These are phyloP conservation scores for Macrosiphum euphorbiae DNA, from an alignment of 2,888 invertebrate species.

Conservation along the genomic window DNA sequence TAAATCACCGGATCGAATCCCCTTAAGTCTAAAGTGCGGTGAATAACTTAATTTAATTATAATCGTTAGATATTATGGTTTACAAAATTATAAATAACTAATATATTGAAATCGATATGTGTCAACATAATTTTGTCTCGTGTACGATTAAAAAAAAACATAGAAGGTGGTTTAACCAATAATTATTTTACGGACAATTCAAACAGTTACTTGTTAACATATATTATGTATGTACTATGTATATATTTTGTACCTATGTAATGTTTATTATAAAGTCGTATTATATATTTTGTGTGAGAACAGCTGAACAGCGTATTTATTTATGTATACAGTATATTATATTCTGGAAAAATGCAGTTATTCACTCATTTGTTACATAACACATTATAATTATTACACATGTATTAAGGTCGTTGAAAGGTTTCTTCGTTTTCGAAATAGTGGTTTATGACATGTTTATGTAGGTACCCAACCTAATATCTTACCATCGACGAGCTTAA, in stretches of 20 bases:
- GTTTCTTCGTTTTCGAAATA: slow-evolving; percentile 33
- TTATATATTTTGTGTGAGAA: neutral
- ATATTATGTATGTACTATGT: neutral
- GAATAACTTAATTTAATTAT: neutral
- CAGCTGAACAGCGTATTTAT: neutral
- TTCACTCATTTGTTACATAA: neutral
- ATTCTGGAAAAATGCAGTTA: slow-evolving; percentile 41
- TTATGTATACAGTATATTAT: neutral
- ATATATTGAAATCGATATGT: neutral
- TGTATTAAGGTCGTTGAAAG: slow-evolving; percentile 21
- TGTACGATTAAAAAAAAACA: neutral
- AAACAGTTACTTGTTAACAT: neutral
- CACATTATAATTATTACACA: neutral
- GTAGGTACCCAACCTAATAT: neutral
- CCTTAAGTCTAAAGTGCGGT: neutral
- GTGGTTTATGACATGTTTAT: slow-evolving; percentile 37
- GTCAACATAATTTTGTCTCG: neutral
- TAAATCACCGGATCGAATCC: no score
- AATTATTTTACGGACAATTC: neutral
- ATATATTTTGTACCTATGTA: neutral
- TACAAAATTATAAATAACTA: neutral
- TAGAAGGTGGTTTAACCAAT: neutral
- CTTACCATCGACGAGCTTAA: neutral
- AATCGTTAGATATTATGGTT: neutral
- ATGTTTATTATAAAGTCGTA: neutral